Evolutionary conservation across 2,113 vertebrate genomes (phyloP).

Genomic region (Lipophrys pholis): DNA sequence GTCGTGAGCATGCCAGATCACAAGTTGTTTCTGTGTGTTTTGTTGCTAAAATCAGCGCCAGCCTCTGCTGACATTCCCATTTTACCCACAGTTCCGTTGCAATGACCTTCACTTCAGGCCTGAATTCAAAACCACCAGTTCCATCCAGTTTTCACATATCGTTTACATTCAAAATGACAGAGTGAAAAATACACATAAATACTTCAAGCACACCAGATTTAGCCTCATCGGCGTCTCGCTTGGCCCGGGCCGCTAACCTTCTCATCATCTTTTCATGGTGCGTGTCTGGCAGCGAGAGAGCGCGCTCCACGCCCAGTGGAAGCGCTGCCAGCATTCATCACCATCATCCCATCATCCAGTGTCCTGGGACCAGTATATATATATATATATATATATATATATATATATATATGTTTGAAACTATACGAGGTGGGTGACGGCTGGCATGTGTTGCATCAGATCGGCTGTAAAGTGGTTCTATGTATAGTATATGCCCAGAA

Average conservation of each 20-base stretch:
- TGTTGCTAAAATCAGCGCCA: too few species aligned
- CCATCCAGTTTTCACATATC: too few species aligned
- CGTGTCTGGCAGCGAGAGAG: slow-evolving; percentile 26
- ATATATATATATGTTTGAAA: slow-evolving; percentile 37
- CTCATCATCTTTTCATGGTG: slow-evolving; percentile 39
- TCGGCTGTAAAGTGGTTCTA: neutral
- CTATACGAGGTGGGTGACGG: slow-evolving; percentile 18
- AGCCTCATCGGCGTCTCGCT: neutral
- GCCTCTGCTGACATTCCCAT: too few species aligned
- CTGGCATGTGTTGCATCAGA: neutral
- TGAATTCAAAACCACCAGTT: too few species aligned
- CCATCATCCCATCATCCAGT: slow-evolving; percentile 9
- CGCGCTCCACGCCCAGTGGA: slow-evolving; percentile 38
- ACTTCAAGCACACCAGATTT: too few species aligned
- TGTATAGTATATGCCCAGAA: neutral
- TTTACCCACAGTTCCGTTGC: too few species aligned
- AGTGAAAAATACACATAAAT: too few species aligned
- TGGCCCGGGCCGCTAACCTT: slow-evolving; percentile 14
- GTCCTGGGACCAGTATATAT: slow-evolving; percentile 21
- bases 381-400: too few species aligned
- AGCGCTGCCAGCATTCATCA: slow-evolving; percentile 49
- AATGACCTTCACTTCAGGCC: too few species aligned
- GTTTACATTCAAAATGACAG: too few species aligned
- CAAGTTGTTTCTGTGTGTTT: too few species aligned
- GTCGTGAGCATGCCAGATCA: too few species aligned